Conservation (phyloP, 2,888 invertebrate species). For the Spicauda simplicius region DNA sequence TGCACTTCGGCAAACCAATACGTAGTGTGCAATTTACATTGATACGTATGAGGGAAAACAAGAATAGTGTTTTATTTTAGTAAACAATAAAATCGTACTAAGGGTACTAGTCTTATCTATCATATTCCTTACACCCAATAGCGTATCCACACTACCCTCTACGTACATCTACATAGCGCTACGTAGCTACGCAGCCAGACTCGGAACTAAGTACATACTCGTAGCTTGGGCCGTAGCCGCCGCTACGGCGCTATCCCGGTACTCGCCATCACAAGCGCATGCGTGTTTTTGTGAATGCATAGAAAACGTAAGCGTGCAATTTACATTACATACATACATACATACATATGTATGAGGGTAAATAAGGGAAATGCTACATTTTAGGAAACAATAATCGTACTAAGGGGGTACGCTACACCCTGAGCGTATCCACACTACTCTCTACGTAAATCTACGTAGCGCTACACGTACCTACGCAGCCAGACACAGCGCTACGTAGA, state of each 20-base stretch:
- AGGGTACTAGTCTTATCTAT: background rate
- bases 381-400: too few relatives aligned
- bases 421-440: background rate
- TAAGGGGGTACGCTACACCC: background rate
- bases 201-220: slow-evolving; percentile 1
- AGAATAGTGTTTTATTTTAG: too few relatives aligned
- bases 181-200: background rate
- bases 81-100: too few relatives aligned
- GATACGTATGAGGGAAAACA: too few relatives aligned
- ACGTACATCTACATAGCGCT: background rate
- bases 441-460: background rate
- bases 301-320: too few relatives aligned
- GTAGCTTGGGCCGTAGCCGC: slow-evolving; percentile 25
- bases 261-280: too few relatives aligned
- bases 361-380: too few relatives aligned
- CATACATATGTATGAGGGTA: too few relatives aligned
- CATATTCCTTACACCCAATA: background rate
- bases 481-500: slow-evolving; percentile 2
- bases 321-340: too few relatives aligned
- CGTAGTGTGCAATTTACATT: too few relatives aligned
- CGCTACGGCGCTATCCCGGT: slow-evolving; percentile 52
- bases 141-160: background rate
- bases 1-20: too few relatives aligned
- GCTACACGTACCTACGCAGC: background rate
- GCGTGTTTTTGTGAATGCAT: too few relatives aligned